These are phyloP conservation scores for Oxygymnocypris stewartii DNA, from an alignment of 2,113 vertebrate species.

Conservation along the genomic window DNA sequence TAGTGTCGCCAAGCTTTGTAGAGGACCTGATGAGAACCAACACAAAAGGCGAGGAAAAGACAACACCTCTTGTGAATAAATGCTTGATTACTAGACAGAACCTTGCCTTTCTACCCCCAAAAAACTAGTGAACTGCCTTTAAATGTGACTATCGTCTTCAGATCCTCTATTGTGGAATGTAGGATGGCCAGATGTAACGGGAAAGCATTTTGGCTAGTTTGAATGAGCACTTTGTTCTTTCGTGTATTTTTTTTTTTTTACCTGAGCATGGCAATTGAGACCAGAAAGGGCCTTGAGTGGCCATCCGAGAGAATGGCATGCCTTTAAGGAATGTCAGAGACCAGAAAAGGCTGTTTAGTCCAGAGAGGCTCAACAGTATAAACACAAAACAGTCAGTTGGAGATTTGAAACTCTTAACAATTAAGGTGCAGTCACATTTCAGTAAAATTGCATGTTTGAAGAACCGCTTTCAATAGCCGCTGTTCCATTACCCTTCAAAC, in stretches of 20 bases:
- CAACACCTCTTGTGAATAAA: constrained; percentile 21
- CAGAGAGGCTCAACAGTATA: constrained; percentile 28
- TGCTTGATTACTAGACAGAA: constrained; percentile 7
- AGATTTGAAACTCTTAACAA: not conserved
- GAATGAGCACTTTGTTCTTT: not conserved
- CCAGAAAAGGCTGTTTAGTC: constrained; percentile 52
- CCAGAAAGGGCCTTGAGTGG: constrained; percentile 41
- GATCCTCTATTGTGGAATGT: constrained; percentile 29
- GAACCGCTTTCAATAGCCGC: too few relatives aligned
- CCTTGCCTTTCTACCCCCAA: not conserved
- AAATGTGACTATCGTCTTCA: constrained; percentile 22
- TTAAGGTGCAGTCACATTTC: not conserved
- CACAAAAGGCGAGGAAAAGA: constrained; percentile 10
- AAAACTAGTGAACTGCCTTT: not conserved
- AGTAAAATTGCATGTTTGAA: not conserved
- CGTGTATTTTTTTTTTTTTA: constrained; percentile 1
- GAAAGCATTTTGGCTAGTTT: not conserved
- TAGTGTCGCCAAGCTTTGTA: constrained; percentile 56
- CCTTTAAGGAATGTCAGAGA: constrained; percentile 52
- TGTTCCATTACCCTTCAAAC: too few relatives aligned
- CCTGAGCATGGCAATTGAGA: constrained; percentile 36
- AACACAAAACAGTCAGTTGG: not conserved
- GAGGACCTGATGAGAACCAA: constrained; percentile 45
- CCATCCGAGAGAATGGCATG: constrained; percentile 40
- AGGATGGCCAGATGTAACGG: constrained; percentile 32